A percentile compares a stretch with the other conserved stretches of the same genome.
Evolutionary conservation across 2,797 vertebrate genomes (phyloP).

Genomic region (Ptychobarbus kaznakovi): DNA sequence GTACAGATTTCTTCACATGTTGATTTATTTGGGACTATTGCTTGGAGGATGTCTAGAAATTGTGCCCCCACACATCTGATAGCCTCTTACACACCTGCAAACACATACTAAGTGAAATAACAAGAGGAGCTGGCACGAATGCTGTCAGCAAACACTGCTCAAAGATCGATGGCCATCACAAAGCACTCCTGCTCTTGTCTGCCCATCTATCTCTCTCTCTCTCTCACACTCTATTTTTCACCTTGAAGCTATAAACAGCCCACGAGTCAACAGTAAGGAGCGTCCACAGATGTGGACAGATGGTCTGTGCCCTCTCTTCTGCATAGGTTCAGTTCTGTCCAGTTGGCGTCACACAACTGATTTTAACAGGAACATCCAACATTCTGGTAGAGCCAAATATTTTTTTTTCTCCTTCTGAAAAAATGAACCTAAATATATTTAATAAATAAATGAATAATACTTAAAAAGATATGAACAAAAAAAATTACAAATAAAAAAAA

Average conservation of each 20-base stretch:
- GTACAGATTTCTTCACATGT: background rate
- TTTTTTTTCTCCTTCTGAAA: background rate
- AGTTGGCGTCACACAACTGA: background rate
- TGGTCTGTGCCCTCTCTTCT: background rate
- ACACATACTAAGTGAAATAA: background rate
- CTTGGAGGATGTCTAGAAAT: background rate
- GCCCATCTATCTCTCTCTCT: background rate
- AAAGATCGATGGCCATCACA: conserved; percentile 13
- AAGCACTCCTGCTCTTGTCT: background rate
- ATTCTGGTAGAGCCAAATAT: background rate
- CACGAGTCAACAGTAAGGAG: background rate
- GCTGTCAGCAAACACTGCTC: background rate
- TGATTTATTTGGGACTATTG: background rate
- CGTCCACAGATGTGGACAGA: conserved; percentile 14
- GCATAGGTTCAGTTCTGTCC: background rate
- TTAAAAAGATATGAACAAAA: background rate
- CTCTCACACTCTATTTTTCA: background rate
- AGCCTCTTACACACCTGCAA: background rate
- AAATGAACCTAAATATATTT: background rate
- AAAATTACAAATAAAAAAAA: background rate
- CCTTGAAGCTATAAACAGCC: conserved; percentile 33
- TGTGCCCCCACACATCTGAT: background rate
- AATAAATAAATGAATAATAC: background rate
- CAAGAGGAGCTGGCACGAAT: background rate
- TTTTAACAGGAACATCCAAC: background rate